Evolutionary conservation across 2,113 vertebrate species (phyloP).

Genomic region (Saimiri boliviensis): DNA sequence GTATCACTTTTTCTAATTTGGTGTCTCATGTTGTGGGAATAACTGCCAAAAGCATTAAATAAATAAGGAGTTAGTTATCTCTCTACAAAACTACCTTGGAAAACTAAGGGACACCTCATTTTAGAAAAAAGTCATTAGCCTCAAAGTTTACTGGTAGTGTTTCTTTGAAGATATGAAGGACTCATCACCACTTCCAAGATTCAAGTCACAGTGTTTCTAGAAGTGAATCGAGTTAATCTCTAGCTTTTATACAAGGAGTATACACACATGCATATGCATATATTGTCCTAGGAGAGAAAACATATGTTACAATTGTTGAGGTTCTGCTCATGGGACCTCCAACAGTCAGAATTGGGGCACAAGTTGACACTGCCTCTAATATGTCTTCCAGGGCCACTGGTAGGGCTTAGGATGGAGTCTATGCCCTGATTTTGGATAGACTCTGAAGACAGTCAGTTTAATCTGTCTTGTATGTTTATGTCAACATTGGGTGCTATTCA

Average conservation of each 20-base stretch:
- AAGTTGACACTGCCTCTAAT: background rate
- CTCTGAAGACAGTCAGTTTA: background rate
- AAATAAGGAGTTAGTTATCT: background rate
- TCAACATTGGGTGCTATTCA: too few relatives aligned
- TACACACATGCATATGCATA: background rate
- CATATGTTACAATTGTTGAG: too few relatives aligned
- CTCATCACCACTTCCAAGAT: background rate
- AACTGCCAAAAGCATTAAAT: background rate
- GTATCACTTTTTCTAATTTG: background rate
- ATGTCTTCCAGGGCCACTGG: fast-evolving
- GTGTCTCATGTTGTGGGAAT: background rate
- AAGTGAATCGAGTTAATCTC: background rate
- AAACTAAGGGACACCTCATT: background rate
- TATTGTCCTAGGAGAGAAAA: fast-evolving
- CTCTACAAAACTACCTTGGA: background rate
- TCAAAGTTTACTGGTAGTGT: background rate
- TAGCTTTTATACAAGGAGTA: background rate
- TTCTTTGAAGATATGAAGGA: background rate
- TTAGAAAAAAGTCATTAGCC: background rate
- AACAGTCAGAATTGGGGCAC: background rate
- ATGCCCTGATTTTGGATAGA: background rate
- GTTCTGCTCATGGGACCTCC: background rate
- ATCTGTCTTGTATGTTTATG: background rate
- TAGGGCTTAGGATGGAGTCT: background rate
- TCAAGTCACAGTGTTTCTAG: background rate